Conservation (phyloP, 2,888 invertebrate species). For the Euclidia mi region DNA sequence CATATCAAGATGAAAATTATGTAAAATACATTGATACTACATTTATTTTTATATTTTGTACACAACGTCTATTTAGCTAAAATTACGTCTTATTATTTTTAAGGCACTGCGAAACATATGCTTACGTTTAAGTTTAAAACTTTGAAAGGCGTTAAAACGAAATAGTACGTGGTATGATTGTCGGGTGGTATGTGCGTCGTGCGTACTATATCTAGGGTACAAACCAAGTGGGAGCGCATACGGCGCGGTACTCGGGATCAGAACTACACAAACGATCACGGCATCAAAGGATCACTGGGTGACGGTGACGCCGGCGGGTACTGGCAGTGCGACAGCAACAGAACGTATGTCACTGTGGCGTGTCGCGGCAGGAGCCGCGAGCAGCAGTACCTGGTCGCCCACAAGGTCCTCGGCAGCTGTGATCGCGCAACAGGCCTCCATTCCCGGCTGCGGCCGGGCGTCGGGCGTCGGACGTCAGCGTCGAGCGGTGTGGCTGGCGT, state of each 20-base stretch:
- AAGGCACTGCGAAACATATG: not conserved
- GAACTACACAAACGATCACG: conserved; percentile 50
- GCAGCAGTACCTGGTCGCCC: conserved; percentile 86
- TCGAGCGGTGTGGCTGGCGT: no score
- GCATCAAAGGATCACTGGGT: conserved; percentile 47
- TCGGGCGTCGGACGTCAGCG: conserved; percentile 56
- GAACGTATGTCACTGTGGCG: conserved; percentile 49
- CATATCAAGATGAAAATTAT: not conserved
- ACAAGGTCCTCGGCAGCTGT: conserved; percentile 86
- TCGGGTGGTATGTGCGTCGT: no score
- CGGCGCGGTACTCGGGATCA: conserved; percentile 40
- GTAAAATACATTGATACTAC: no score
- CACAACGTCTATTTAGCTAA: no score
- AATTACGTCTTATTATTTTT: no score
- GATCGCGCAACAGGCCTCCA: conserved; percentile 87
- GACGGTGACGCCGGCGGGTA: conserved; percentile 38
- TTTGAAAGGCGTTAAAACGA: conserved; percentile 5
- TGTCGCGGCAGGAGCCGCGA: conserved; percentile 43
- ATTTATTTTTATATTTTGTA: no score
- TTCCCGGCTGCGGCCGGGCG: conserved; percentile 82
- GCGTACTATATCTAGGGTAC: conserved; percentile 48
- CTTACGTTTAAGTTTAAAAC: not conserved
- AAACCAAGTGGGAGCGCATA: conserved; percentile 65
- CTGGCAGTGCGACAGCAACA: conserved; percentile 29
- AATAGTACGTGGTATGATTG: not conserved